These are phyloP conservation scores for Elaphurus davidianus DNA, from an alignment of 2,113 vertebrate genomes.

Conservation along the genomic window DNA sequence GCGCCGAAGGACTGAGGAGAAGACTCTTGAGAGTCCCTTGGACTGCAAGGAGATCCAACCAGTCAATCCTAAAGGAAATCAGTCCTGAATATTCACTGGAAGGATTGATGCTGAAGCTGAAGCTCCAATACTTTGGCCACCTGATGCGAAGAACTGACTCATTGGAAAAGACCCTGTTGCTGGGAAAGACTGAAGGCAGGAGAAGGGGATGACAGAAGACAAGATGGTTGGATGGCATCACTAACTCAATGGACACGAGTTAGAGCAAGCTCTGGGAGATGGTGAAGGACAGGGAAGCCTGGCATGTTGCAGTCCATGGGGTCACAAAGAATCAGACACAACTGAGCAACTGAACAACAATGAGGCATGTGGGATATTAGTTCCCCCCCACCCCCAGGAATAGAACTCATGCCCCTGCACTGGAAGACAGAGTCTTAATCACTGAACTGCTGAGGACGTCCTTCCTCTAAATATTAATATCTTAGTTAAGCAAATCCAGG, in stretches of 20 bases:
- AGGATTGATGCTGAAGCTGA: background rate
- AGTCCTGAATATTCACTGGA: background rate
- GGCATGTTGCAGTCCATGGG: background rate
- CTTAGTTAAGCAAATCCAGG: background rate
- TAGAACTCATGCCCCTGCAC: background rate
- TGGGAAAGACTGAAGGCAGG: background rate
- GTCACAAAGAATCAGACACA: background rate
- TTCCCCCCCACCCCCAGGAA: background rate
- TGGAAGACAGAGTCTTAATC: background rate
- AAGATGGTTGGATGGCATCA: background rate
- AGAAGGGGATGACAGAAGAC: background rate
- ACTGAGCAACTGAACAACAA: background rate
- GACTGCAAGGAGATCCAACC: background rate
- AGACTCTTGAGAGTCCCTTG: background rate
- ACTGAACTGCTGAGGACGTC: background rate
- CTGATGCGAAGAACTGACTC: background rate
- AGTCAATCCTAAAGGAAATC: background rate
- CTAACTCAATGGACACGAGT: background rate
- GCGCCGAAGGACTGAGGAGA: background rate
- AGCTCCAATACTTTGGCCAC: background rate
- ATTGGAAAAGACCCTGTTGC: background rate
- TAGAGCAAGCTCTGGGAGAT: background rate
- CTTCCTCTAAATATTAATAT: background rate
- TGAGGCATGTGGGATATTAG: background rate
- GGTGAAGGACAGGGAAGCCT: background rate